phyloP scores from a whole-genome alignment of 1,140 invertebrate genomes.

The Drosophila nigrodunni region DNA sequence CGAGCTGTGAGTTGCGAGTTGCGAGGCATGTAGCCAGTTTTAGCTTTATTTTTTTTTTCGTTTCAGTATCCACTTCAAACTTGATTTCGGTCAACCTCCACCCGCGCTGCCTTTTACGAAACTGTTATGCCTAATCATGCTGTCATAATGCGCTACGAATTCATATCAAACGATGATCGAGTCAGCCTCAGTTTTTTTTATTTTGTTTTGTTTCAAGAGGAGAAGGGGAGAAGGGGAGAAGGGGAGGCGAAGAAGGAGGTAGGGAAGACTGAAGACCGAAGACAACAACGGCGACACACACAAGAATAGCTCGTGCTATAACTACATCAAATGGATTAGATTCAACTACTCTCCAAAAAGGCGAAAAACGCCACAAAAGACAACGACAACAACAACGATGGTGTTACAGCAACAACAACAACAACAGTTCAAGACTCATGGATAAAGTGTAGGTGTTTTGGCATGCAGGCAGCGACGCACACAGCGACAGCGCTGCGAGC shows the following conservation, averaged over 20 bases:
- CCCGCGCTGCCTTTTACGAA: slow-evolving; percentile 76
- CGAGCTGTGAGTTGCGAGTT: neutral
- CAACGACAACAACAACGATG: slow-evolving; percentile 44
- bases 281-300: slow-evolving; percentile 63
- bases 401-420: slow-evolving; percentile 44
- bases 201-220: slow-evolving; percentile 56
- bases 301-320: slow-evolving; percentile 83
- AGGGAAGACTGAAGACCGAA: slow-evolving; percentile 9
- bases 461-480: slow-evolving; percentile 54
- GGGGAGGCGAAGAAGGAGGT: slow-evolving; percentile 4
- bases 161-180: slow-evolving; percentile 83
- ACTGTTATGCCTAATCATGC: slow-evolving; percentile 84
- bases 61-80: slow-evolving; percentile 72
- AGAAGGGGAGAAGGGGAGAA: neutral
- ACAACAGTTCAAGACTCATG: slow-evolving; percentile 42
- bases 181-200: slow-evolving; percentile 69
- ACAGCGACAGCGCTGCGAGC: slow-evolving; percentile 8
- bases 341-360: slow-evolving; percentile 82
- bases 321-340: slow-evolving; percentile 83
- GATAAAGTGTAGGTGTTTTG: slow-evolving; percentile 76
- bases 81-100: slow-evolving; percentile 76
- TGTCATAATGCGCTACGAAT: slow-evolving; percentile 84
- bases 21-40: slow-evolving; percentile 59
- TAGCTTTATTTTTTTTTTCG: too few relatives aligned
- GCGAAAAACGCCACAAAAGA: slow-evolving; percentile 78